A percentile compares a stretch with the other conserved stretches of the same genome.
These are phyloP conservation scores for Pseudobourletiella spinata DNA, from an alignment of 1,140 invertebrate genomes.

Conservation along the genomic window DNA sequence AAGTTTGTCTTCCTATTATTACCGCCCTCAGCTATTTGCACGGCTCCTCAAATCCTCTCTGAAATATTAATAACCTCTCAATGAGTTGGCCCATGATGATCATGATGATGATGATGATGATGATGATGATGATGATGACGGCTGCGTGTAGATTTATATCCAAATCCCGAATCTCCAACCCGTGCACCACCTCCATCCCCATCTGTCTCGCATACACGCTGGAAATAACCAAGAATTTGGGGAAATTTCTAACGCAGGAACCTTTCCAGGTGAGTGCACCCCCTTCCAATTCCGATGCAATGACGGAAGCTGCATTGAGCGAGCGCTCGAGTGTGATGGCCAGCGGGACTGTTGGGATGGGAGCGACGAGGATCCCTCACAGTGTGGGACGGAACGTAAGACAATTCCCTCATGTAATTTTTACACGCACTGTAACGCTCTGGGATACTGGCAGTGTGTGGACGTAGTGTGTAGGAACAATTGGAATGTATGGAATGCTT, in stretches of 20 bases:
- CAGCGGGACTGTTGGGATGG: slow-evolving; percentile 56
- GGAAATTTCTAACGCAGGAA: not conserved
- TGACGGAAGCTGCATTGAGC: slow-evolving; percentile 39
- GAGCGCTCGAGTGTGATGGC: slow-evolving; percentile 50
- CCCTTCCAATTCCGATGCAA: not conserved
- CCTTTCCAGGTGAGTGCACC: not conserved
- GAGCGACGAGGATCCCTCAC: slow-evolving; percentile 55
- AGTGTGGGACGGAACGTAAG: slow-evolving; percentile 55
- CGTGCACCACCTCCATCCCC: not conserved
- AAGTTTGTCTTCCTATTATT: too few species aligned
- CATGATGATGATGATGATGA: not conserved
- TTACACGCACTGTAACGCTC: too few species aligned
- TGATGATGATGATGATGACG: not conserved
- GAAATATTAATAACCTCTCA: slow-evolving; percentile 1
- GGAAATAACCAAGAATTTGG: not conserved
- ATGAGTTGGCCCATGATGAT: not conserved
- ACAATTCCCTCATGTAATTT: too few species aligned
- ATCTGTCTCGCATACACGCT: not conserved
- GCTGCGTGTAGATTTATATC: not conserved
- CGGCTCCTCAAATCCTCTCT: not conserved
- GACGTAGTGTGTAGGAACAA: too few species aligned
- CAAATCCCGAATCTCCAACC: not conserved
- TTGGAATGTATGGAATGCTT: too few species aligned
- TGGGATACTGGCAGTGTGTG: too few species aligned
- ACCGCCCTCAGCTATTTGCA: not conserved